Base-by-base conservation (phyloP, 2,113 vertebrate genomes). In the Passer domesticus region DNA sequence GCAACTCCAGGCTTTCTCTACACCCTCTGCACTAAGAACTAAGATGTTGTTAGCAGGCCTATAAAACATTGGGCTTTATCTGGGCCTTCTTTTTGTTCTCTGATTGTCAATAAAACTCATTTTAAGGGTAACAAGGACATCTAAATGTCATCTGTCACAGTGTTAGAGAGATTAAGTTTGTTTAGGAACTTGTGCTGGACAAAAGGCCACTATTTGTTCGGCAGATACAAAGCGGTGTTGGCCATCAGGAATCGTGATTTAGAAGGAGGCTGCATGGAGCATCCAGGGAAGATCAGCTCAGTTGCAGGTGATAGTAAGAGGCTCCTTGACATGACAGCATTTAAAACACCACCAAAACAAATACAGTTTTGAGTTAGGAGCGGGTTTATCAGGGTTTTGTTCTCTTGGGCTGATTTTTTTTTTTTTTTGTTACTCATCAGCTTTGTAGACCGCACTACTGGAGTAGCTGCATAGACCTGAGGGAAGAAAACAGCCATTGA, bases 1-100 rank as follows among this genome's bases (percentile, higher is more conserved):
- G 98, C 99, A 99, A 99, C 99, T 98, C 99, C 87, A 97, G 98
- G 98, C 98, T 99, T 99, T 98, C 97, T 98, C 98, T 96, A 96
- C 98, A 98, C 97, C 98, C 98, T 98, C 97, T 97, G 98, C 98
- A 97, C 97, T 96, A 95, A 97, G 97, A 97, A 96, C 98, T 98
- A 96, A 98, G 97, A 98, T 98, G 98, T 98, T 98, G 98, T 98
- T 98, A 98, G 97, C 97, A 98, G 96, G 98, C 98, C 98, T 98
- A 98, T 98, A 98, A 99, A 99, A 98, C 98, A 97, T 98, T 98
- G 97, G 97, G 97, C 98, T 98, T 98, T 98, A 97, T 98, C 98
- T 98, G 87, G 97, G 97, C 97, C 97, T 98, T 98, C 97, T 98
- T 98, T 98, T 98, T 98, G 98, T 99, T 98, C 98, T 97, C 94